phyloP scores from a whole-genome alignment of 2,797 vertebrate species.

The Denticeps clupeoides region DNA sequence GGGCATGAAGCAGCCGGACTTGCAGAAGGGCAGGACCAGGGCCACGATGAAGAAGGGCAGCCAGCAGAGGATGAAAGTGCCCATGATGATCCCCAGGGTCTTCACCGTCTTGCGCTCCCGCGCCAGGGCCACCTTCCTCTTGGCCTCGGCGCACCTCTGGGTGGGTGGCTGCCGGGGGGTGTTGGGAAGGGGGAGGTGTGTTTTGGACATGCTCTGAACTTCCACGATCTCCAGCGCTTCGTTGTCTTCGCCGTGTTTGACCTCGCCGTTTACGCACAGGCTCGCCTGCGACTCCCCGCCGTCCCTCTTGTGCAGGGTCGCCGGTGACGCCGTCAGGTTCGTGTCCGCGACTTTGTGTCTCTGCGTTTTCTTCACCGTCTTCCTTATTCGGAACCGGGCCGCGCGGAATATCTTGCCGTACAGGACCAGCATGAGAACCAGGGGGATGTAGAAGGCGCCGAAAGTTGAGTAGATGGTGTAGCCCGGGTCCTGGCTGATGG shows the following conservation, averaged over 20 bases:
- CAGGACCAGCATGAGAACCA: slow-evolving; percentile 89
- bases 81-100: slow-evolving; percentile 96
- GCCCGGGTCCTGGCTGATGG: slow-evolving; percentile 89
- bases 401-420: slow-evolving; percentile 91
- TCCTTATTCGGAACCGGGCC: slow-evolving; percentile 87
- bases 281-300: slow-evolving; percentile 52
- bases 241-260: slow-evolving; percentile 64
- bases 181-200: slow-evolving; percentile 69
- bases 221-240: slow-evolving; percentile 80
- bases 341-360: slow-evolving; percentile 56
- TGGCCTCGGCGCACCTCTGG: slow-evolving; percentile 70
- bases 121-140: slow-evolving; percentile 81
- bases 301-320: slow-evolving; percentile 54
- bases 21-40: slow-evolving; percentile 86
- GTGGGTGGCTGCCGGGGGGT: slow-evolving; percentile 57
- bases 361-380: slow-evolving; percentile 80
- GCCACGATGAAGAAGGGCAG: slow-evolving; percentile 96
- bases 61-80: slow-evolving; percentile 97
- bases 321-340: slow-evolving; percentile 58
- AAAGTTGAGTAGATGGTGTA: slow-evolving; percentile 98
- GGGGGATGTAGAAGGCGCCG: slow-evolving; percentile 92
- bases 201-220: slow-evolving; percentile 70
- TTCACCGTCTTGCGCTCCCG: slow-evolving; percentile 93
- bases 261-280: slow-evolving; percentile 74
- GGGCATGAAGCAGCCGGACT: slow-evolving; percentile 83